A percentile compares a stretch with the other conserved stretches of the same genome.
Evolutionary conservation across 1,140 invertebrate species (phyloP).

Genomic region (Bradysia coprophila): DNA sequence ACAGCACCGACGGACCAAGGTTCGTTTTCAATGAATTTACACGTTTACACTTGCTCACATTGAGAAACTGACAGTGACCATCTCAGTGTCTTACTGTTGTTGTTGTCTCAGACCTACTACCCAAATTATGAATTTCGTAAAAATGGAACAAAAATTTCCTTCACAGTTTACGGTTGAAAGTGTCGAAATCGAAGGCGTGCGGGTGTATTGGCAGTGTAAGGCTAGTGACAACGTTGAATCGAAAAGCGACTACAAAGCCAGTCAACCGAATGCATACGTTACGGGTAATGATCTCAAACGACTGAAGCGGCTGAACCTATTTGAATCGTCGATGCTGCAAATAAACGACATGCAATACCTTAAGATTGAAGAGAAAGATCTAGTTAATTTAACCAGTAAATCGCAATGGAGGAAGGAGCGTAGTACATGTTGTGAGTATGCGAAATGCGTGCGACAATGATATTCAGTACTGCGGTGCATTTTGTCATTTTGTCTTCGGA

Average conservation of each 20-base stretch:
- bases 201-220: conserved; percentile 65
- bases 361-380: conserved; percentile 30
- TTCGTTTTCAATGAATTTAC: too few relatives aligned
- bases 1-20: too few relatives aligned
- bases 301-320: conserved; percentile 63
- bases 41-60: not conserved
- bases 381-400: conserved; percentile 24
- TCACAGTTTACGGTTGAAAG: conserved; percentile 37
- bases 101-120: too few relatives aligned
- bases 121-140: not conserved
- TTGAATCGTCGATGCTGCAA: conserved; percentile 75
- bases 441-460: too few relatives aligned
- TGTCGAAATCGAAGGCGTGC: conserved; percentile 36
- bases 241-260: conserved; percentile 27
- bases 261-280: conserved; percentile 48
- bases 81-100: too few relatives aligned
- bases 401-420: conserved; percentile 34
- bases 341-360: conserved; percentile 63
- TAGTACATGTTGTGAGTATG: conserved; percentile 23
- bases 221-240: conserved; percentile 36
- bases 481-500: too few relatives aligned
- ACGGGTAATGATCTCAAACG: conserved; percentile 55
- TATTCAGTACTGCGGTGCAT: too few relatives aligned
- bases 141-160: not conserved
- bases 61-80: too few relatives aligned